Conservation (phyloP, 2,113 vertebrate genomes). For the Hemichromis elongatus region DNA sequence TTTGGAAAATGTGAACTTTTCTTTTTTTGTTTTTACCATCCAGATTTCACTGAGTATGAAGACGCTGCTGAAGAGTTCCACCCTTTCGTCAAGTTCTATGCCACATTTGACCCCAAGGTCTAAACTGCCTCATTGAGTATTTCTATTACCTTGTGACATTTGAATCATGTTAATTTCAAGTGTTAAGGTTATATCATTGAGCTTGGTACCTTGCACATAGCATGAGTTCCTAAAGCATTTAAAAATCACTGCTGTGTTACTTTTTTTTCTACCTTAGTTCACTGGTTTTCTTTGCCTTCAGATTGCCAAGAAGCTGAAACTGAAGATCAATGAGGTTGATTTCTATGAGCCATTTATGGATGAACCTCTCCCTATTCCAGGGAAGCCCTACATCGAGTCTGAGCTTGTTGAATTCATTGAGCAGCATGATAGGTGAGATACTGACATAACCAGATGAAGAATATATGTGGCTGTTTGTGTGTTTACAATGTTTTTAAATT, state of each 20-base stretch:
- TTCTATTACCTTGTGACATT: neutral
- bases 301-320: conserved; percentile 85
- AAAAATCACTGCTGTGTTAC: neutral
- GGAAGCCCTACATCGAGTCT: conserved; percentile 82
- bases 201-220: no score
- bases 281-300: conserved; percentile 26
- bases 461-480: neutral
- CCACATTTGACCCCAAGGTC: conserved; percentile 88
- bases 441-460: neutral
- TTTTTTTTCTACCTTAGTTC: neutral
- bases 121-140: neutral
- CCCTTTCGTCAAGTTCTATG: conserved; percentile 89
- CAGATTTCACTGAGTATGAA: conserved; percentile 85
- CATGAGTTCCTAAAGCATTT: neutral
- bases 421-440: conserved; percentile 78
- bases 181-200: neutral
- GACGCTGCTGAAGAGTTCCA: conserved; percentile 90
- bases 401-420: conserved; percentile 85
- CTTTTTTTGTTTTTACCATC: neutral
- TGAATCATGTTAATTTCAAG: neutral
- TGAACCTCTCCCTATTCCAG: conserved; percentile 80
- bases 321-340: conserved; percentile 87
- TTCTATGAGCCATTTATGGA: conserved; percentile 92
- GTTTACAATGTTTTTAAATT: neutral
- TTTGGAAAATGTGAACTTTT: neutral